Evolutionary conservation across 1,140 invertebrate species (phyloP).

Genomic region (Himalopsyche phryganea): DNA sequence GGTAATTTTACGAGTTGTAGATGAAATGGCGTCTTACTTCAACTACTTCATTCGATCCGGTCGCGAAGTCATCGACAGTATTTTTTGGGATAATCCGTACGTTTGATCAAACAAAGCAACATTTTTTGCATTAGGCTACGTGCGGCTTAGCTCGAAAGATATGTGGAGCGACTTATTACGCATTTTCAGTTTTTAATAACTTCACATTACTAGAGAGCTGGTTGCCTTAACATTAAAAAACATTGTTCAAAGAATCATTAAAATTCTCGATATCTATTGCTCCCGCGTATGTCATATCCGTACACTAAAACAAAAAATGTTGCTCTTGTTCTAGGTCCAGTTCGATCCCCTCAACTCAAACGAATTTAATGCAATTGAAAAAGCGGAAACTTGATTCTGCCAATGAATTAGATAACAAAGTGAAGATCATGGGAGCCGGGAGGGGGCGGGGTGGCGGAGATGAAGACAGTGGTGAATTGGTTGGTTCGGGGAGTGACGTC

Average conservation of each 20-base stretch:
- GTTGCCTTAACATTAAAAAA: neutral
- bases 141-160: slow-evolving; percentile 23
- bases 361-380: slow-evolving; percentile 48
- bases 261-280: neutral
- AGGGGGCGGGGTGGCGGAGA: slow-evolving; percentile 38
- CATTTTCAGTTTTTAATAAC: neutral
- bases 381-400: slow-evolving; percentile 50
- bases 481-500: slow-evolving; percentile 2
- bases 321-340: slow-evolving; percentile 51
- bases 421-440: slow-evolving; percentile 38
- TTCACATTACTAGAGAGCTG: too few relatives aligned
- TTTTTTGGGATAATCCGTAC: slow-evolving; percentile 21
- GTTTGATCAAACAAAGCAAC: slow-evolving; percentile 33
- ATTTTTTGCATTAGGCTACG: slow-evolving; percentile 33
- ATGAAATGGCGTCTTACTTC: too few relatives aligned
- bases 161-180: slow-evolving; percentile 9
- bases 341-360: slow-evolving; percentile 43
- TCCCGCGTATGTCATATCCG: slow-evolving; percentile 1
- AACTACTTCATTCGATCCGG: too few relatives aligned
- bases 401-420: slow-evolving; percentile 45
- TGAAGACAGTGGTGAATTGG: slow-evolving; percentile 39
- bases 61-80: neutral
- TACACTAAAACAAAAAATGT: slow-evolving; percentile 35
- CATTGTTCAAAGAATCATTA: neutral
- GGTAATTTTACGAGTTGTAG: too few relatives aligned